Evolutionary conservation across 2,113 vertebrate genomes (phyloP), one percentile per base, ranked within the genome.

Genomic region (Hucho hucho): DNA sequence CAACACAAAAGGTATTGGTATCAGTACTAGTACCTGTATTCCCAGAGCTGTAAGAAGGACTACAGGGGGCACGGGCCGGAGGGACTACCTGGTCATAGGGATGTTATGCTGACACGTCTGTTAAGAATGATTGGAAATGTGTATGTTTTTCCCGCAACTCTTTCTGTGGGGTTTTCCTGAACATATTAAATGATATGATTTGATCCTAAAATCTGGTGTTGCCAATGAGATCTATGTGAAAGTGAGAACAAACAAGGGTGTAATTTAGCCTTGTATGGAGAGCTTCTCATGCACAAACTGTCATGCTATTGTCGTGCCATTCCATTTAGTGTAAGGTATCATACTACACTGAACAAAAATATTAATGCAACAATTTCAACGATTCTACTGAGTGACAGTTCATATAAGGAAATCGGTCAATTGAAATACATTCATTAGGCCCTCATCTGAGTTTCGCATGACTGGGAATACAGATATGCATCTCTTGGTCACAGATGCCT

Each of bases 91-190:
- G 59, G 78, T 86, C 82, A 11, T 29, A 3, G 3, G 76, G 87
- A 82, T 82, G 71, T 83, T 70, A 77, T 86, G 77, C 79, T 88
- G 88, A 85, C 89, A 89, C 85, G 85, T 89, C 72, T 86, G 81
- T 88, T 78, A 76, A 87, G 84, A 84, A 82, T 89, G 91, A 92
- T 92, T 92, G 91, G 90, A 90, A 89, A 91, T 90, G 88, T 90
- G 88, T 88, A 88, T 75, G 84, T 88, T 89, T 87, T 88, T 84
- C 88, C 87, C 28, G 83, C 84, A 87, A 88, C 86, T 85, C 86
- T 89, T 89, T 90, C 84, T 82, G 88, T 89, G 89, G 89, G 89
- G 89, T 83, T 89, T 90, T 91, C 86, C 80, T 91, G 79, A 90
- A 87, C 87, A 90, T 87, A 89, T 90, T 84, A 90, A 88, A 89